phyloP scores from a whole-genome alignment of 2,888 invertebrate genomes.

The Drosophila nr. perissopoda region DNA sequence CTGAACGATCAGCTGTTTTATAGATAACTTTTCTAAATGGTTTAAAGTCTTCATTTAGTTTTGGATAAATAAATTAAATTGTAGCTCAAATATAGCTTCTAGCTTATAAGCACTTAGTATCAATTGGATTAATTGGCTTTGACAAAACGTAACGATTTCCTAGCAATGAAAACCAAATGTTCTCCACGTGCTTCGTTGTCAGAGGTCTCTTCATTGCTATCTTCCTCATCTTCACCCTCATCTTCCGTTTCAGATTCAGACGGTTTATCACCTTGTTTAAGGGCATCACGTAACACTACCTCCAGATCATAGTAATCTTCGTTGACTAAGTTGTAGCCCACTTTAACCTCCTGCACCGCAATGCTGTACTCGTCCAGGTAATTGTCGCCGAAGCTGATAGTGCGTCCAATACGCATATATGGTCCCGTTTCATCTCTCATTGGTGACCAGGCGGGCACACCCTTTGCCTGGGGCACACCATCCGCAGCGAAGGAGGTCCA shows the following conservation, averaged over 20 bases:
- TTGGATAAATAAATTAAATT: conserved; percentile 10
- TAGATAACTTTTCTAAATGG: background rate
- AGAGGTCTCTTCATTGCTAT: conserved; percentile 24
- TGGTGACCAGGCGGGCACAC: conserved; percentile 80
- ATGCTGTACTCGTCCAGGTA: conserved; percentile 82
- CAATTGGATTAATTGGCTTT: conserved; percentile 4
- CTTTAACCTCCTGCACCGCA: conserved; percentile 74
- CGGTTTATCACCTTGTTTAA: conserved; percentile 23
- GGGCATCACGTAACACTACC: conserved; percentile 42
- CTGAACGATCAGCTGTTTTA: background rate
- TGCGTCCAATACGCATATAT: conserved; percentile 81
- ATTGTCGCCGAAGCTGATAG: conserved; percentile 76
- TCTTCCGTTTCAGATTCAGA: conserved; percentile 25
- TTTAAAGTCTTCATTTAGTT: conserved; percentile 6
- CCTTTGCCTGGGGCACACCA: conserved; percentile 79
- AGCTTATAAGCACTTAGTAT: background rate
- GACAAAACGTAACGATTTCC: conserved; percentile 40
- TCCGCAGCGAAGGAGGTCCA: conserved; percentile 84
- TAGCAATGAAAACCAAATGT: conserved; percentile 71
- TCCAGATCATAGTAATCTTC: conserved; percentile 81
- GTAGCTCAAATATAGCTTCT: background rate
- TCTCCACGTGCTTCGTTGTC: conserved; percentile 59
- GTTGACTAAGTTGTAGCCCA: conserved; percentile 79
- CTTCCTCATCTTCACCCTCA: conserved; percentile 40
- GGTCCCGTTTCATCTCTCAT: conserved; percentile 83